Evolutionary conservation across 2,888 invertebrate genomes (phyloP).

Genomic region (Leucoptera coffeella): DNA sequence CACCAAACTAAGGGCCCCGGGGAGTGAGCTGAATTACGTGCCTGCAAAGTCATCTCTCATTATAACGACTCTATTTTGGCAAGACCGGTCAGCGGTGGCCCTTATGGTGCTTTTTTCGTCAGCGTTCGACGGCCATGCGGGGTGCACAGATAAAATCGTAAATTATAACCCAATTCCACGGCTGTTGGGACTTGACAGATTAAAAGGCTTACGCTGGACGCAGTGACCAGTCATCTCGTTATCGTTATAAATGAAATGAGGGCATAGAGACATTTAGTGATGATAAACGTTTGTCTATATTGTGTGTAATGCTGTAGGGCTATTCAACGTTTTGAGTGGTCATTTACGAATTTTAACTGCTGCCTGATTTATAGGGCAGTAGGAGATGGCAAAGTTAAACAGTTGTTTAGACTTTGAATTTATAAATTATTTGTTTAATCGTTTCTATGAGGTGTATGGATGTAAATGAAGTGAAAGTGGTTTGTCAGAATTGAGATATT

Average conservation of each 20-base stretch:
- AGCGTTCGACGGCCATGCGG: slow-evolving; percentile 29
- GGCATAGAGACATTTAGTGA: slow-evolving; percentile 27
- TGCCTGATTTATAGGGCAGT: too few relatives aligned
- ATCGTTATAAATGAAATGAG: slow-evolving; percentile 38
- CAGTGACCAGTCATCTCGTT: slow-evolving; percentile 40
- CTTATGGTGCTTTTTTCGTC: too few relatives aligned
- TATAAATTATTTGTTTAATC: too few relatives aligned
- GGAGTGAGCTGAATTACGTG: slow-evolving; percentile 36
- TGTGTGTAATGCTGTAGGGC: background rate
- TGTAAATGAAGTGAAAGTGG: too few relatives aligned
- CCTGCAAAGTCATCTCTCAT: slow-evolving; percentile 43
- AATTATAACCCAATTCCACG: slow-evolving; percentile 52
- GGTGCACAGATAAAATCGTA: slow-evolving; percentile 46
- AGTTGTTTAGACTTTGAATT: too few relatives aligned
- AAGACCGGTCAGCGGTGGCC: slow-evolving; percentile 42
- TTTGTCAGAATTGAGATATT: too few relatives aligned
- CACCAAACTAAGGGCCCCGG: slow-evolving; percentile 16
- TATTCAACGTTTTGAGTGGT: background rate
- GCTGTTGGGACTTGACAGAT: slow-evolving; percentile 49
- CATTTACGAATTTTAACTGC: slow-evolving; percentile 1
- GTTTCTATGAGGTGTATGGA: too few relatives aligned
- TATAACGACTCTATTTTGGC: slow-evolving; percentile 49
- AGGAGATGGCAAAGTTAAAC: too few relatives aligned
- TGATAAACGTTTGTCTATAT: slow-evolving; percentile 20
- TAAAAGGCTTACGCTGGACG: slow-evolving; percentile 41